Conservation (phyloP, 2,797 vertebrate species). For the Urocyon cinereoargenteus region DNA sequence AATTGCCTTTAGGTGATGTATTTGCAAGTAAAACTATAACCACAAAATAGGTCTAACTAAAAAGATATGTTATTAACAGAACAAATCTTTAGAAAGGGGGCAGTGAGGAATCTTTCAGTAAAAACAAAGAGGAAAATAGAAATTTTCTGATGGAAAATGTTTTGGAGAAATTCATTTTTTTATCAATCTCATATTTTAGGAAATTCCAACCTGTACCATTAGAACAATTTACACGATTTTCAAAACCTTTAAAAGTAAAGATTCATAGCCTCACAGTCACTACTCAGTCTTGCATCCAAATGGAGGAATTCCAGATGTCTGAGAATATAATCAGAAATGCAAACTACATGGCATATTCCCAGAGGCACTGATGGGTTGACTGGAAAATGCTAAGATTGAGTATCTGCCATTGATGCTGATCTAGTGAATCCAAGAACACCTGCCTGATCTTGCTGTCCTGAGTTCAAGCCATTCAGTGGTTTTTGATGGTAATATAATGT, state of each 20-base stretch:
- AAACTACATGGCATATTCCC: not conserved
- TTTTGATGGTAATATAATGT: not conserved
- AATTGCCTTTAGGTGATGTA: conserved; percentile 45
- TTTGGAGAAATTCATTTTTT: conserved; percentile 46
- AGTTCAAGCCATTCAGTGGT: not conserved
- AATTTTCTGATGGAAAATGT: not conserved
- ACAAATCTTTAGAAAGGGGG: not conserved
- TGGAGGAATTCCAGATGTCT: not conserved
- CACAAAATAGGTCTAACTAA: conserved; percentile 31
- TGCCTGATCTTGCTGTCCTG: not conserved
- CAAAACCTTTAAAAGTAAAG: conserved; percentile 7
- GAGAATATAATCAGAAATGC: not conserved
- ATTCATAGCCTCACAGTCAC: not conserved
- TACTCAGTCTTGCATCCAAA: not conserved
- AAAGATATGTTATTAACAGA: not conserved
- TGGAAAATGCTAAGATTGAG: not conserved
- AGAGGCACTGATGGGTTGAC: not conserved
- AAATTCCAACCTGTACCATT: not conserved
- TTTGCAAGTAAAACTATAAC: not conserved
- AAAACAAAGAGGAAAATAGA: not conserved
- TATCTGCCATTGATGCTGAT: not conserved
- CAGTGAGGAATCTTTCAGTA: not conserved
- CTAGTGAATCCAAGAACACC: not conserved
- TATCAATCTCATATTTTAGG: conserved; percentile 17
- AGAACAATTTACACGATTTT: not conserved